A percentile compares a stretch with the other conserved stretches of the same genome.
These are phyloP conservation scores for Scaptomyza flava DNA, from an alignment of 2,888 invertebrate genomes.

Conservation along the genomic window DNA sequence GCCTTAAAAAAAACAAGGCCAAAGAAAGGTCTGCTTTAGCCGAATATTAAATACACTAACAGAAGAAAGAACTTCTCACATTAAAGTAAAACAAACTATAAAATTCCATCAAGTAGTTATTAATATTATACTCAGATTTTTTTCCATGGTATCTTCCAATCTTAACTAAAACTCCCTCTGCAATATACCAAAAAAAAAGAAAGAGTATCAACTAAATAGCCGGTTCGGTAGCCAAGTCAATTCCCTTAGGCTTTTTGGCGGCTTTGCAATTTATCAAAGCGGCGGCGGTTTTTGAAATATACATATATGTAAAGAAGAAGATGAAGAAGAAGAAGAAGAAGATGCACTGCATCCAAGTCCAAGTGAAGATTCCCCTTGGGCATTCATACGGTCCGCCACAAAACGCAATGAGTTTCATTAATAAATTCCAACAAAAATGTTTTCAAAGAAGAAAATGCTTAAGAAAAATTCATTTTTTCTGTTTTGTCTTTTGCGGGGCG, in stretches of 20 bases:
- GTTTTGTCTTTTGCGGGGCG: constrained; percentile 50
- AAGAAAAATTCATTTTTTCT: neutral
- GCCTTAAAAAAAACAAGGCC: constrained; percentile 28
- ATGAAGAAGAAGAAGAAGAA: constrained; percentile 48
- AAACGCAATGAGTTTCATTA: constrained; percentile 75
- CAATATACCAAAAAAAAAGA: neutral
- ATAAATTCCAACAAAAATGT: constrained; percentile 71
- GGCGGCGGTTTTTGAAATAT: constrained; percentile 30
- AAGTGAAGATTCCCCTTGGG: constrained; percentile 44
- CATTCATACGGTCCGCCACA: constrained; percentile 20
- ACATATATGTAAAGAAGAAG: constrained; percentile 5
- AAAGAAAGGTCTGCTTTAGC: neutral
- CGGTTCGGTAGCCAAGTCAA: constrained; percentile 60
- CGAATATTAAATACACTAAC: neutral
- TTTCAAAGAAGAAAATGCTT: constrained; percentile 12
- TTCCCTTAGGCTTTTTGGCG: constrained; percentile 39
- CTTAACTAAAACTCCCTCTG: neutral
- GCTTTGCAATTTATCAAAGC: constrained; percentile 75
- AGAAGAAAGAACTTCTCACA: no score
- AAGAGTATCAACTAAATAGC: constrained; percentile 27
- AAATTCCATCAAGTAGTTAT: no score
- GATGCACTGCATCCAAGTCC: constrained; percentile 55
- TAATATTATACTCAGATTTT: no score
- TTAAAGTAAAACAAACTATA: no score
- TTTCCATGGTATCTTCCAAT: no score